phyloP scores from a whole-genome alignment of 2,888 invertebrate genomes.

The Caenorhabditis panamensis region DNA sequence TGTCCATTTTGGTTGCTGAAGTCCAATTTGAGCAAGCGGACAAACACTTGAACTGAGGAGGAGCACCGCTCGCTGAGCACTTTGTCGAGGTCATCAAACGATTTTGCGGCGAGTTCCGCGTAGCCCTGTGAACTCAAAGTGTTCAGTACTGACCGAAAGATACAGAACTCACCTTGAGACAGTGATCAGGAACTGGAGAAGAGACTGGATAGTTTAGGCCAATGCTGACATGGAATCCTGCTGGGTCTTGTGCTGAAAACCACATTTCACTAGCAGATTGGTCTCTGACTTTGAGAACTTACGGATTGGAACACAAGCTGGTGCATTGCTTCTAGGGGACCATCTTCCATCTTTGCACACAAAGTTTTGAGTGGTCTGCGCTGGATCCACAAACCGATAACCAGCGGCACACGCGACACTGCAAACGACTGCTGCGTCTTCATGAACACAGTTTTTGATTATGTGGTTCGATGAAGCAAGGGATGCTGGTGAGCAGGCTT shows the following conservation, averaged over 20 bases:
- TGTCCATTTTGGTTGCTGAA: slow-evolving; percentile 80
- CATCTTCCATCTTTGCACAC: slow-evolving; percentile 85
- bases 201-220: slow-evolving; percentile 75
- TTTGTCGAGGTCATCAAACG: slow-evolving; percentile 85
- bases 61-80: slow-evolving; percentile 93
- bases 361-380: slow-evolving; percentile 64
- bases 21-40: slow-evolving; percentile 90
- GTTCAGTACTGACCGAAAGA: background rate
- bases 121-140: slow-evolving; percentile 64
- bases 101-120: slow-evolving; percentile 72
- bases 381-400: slow-evolving; percentile 76
- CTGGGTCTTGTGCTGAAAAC: slow-evolving; percentile 79
- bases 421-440: slow-evolving; percentile 85
- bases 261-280: too few species aligned
- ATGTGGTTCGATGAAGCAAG: slow-evolving; percentile 92
- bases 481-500: slow-evolving; percentile 92
- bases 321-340: slow-evolving; percentile 92
- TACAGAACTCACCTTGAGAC: slow-evolving; percentile 70
- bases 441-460: slow-evolving; percentile 82
- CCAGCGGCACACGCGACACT: slow-evolving; percentile 82
- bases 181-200: slow-evolving; percentile 74
- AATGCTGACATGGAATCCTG: slow-evolving; percentile 80
- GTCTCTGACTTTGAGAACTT: background rate
- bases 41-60: slow-evolving; percentile 94
- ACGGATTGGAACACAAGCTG: slow-evolving; percentile 95